Conservation (phyloP, 2,797 vertebrate species). For the Melanotaenia maccullochi region DNA sequence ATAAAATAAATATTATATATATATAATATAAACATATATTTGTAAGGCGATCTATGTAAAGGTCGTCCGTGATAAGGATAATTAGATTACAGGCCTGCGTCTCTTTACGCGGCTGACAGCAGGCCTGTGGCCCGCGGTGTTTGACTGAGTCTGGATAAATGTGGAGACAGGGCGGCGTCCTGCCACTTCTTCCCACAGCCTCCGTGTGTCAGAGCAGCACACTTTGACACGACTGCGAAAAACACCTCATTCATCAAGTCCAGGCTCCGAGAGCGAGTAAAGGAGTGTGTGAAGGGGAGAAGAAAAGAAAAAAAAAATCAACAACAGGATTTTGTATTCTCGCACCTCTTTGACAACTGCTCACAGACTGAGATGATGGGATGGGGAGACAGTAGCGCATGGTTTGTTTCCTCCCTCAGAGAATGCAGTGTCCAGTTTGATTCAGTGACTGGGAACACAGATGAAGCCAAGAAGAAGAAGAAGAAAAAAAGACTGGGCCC, state of each 20-base stretch:
- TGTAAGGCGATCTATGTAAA: background rate
- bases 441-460: background rate
- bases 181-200: slow-evolving; percentile 71
- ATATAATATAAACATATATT: background rate
- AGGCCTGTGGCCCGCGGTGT: slow-evolving; percentile 24
- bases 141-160: slow-evolving; percentile 65
- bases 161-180: slow-evolving; percentile 80
- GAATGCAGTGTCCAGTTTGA: background rate
- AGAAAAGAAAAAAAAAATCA: background rate
- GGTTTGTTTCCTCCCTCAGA: slow-evolving; percentile 52
- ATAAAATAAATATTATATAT: too few relatives aligned
- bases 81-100: slow-evolving; percentile 52
- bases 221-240: slow-evolving; percentile 71
- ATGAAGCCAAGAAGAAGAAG: background rate
- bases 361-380: slow-evolving; percentile 31
- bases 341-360: slow-evolving; percentile 64
- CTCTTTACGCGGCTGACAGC: slow-evolving; percentile 22
- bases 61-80: slow-evolving; percentile 18
- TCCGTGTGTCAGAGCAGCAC: slow-evolving; percentile 75
- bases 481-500: background rate
- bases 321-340: slow-evolving; percentile 66
- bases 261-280: slow-evolving; percentile 28
- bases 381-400: slow-evolving; percentile 62
- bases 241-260: slow-evolving; percentile 84
- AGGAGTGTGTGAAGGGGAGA: background rate